Base-by-base conservation (phyloP, 1,140 invertebrate genomes). In the Leptinotarsa texana region DNA sequence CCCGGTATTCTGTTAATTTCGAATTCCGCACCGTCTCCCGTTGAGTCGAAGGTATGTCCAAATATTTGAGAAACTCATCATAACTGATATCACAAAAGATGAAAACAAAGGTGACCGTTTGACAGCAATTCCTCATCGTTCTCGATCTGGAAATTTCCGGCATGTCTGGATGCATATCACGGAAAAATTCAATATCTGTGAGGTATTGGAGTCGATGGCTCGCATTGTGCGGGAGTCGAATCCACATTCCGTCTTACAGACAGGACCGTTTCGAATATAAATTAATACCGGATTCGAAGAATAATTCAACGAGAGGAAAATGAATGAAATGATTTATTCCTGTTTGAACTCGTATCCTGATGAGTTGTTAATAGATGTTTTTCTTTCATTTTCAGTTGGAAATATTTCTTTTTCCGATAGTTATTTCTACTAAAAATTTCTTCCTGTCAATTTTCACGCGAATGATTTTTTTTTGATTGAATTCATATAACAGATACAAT, bases 121-220 rank as follows among this genome's bases (percentile, higher is more conserved):
- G 80, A 80, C 80, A 80, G 78, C 80, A 77, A 81, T 81, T 80
- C 77, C 75, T 81, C 80, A 81, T 81, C 77, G 57, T 24, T 72
- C 66, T 67, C 76, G 75, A 63, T 76, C 76, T 75, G 42, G 68
- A 73, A 76, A 81, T 81, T 75, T 75, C 75, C 42, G 74, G 73
- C 72, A 81, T 80, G 75, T 66, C 74, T 74, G 72, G 51, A 65
- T 75, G 74, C 65, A 80, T 79, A 80, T 80, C 78, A 78, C 75
- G 78, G 75, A 81, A 81, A 81, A 81, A 81, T 81, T 80, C 80
- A 81, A 81, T 81, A 81, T 81, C 78, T 78, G 65, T 72, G 75
- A 73, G 63, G 73, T 68, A 74, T 74, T 74, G 65, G 42, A 69
- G 73, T 81, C 75, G 79, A 81, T 81, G 75, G 80, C 27, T 72